Conservation (phyloP, 2,113 vertebrate genomes). For the Theristicus caerulescens region DNA sequence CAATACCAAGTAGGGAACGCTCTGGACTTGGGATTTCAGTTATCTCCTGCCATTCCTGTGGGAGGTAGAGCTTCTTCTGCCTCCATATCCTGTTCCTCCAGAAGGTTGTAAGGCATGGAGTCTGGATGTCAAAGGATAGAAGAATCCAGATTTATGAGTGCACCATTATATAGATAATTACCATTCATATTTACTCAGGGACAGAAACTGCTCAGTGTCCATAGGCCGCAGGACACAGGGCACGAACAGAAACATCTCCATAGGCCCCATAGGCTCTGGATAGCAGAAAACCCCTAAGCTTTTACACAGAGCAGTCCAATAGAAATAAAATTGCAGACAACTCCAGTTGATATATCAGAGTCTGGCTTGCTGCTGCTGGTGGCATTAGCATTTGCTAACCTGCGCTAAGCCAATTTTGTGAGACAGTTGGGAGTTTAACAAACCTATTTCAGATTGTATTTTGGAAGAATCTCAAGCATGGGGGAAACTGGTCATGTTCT, state of each 20-base stretch:
- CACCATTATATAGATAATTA: neutral
- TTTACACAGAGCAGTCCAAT: neutral
- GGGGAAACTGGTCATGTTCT: conserved; percentile 41
- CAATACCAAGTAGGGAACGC: neutral
- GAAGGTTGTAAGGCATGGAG: neutral
- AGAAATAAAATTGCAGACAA: neutral
- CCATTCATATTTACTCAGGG: neutral
- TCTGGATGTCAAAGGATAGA: neutral
- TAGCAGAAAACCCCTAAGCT: neutral
- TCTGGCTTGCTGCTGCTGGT: neutral
- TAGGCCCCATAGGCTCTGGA: neutral
- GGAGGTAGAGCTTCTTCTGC: neutral
- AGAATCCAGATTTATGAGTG: neutral
- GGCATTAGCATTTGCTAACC: conserved; percentile 22
- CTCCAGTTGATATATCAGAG: neutral
- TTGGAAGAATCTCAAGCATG: conserved; percentile 56
- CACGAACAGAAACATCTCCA: neutral
- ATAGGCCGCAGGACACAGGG: neutral
- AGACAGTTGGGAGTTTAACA: conserved; percentile 25
- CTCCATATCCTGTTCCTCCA: neutral
- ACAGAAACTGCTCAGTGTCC: neutral
- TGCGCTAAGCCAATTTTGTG: conserved; percentile 27
- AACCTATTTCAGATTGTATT: conserved; percentile 60
- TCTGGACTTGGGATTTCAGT: neutral
- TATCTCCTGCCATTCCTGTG: neutral